A percentile compares a stretch with the other conserved stretches of the same genome.
Evolutionary conservation across 2,113 vertebrate species (phyloP).

Genomic region (Gadus chalcogrammus): DNA sequence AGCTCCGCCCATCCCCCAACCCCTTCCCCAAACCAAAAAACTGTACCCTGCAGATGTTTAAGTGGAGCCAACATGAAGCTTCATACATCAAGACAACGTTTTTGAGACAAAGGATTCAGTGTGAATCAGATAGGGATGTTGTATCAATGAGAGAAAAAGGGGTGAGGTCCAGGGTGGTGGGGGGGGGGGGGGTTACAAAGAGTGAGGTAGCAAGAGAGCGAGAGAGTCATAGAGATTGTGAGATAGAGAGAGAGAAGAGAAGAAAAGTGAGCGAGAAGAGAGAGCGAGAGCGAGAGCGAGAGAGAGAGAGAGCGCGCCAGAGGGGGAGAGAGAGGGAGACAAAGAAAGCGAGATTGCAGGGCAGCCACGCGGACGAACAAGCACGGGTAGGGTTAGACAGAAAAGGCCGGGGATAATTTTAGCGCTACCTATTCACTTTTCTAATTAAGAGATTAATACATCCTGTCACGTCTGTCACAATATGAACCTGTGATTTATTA

Average conservation of each 20-base stretch:
- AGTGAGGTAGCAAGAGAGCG: conserved; percentile 26
- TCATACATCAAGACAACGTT: conserved; percentile 1
- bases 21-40: neutral
- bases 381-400: conserved; percentile 35
- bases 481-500: conserved; percentile 68
- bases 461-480: conserved; percentile 67
- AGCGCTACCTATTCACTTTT: conserved; percentile 66
- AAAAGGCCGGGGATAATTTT: conserved; percentile 72
- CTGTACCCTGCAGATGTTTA: conserved; percentile 5
- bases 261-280: too few species aligned
- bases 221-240: conserved; percentile 1
- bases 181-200: neutral
- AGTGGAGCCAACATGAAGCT: neutral
- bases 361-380: too few species aligned
- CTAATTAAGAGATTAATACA: conserved; percentile 74
- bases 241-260: too few species aligned
- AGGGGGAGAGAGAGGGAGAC: too few species aligned
- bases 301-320: too few species aligned
- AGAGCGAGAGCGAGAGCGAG: too few species aligned
- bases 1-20: neutral
- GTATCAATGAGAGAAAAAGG: neutral
- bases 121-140: neutral
- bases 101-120: conserved; percentile 8
- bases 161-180: neutral
- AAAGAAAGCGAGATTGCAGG: too few species aligned